phyloP scores from a whole-genome alignment of 2,888 invertebrate species.

The Timema cristinae region DNA sequence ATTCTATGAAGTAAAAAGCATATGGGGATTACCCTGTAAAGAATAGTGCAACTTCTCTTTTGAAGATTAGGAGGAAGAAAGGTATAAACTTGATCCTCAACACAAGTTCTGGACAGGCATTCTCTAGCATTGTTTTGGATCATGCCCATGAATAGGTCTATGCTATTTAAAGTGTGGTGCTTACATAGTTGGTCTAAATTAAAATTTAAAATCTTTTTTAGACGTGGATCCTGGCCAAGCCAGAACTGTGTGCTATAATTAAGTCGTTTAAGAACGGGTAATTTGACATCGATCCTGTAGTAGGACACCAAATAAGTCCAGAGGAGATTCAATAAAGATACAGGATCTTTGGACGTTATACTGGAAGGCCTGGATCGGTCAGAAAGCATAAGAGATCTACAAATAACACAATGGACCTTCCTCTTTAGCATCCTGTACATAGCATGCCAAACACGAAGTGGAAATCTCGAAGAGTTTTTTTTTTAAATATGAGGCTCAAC shows the following conservation, averaged over 20 bases:
- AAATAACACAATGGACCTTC: not conserved
- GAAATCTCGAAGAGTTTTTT: slow-evolving; percentile 1
- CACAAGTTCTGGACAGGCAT: not conserved
- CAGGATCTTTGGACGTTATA: not conserved
- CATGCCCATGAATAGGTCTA: not conserved
- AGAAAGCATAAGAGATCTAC: not conserved
- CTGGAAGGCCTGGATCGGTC: not conserved
- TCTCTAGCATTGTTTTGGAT: not conserved
- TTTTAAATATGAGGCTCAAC: not conserved
- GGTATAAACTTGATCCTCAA: not conserved
- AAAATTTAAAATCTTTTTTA: slow-evolving; percentile 5
- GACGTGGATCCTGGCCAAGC: not conserved
- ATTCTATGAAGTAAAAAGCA: not conserved
- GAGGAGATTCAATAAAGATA: not conserved
- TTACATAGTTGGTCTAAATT: not conserved
- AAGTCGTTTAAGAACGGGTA: not conserved
- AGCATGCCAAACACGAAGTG: not conserved
- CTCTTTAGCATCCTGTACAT: too few species aligned
- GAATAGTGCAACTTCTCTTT: not conserved
- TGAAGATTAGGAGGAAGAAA: not conserved
- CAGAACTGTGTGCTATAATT: not conserved
- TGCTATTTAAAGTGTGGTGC: not conserved
- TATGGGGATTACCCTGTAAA: not conserved
- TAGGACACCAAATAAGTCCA: not conserved
- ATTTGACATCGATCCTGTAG: not conserved